These are phyloP conservation scores for Hanleya hanleyi DNA, from an alignment of 2,888 invertebrate genomes.

Conservation along the genomic window DNA sequence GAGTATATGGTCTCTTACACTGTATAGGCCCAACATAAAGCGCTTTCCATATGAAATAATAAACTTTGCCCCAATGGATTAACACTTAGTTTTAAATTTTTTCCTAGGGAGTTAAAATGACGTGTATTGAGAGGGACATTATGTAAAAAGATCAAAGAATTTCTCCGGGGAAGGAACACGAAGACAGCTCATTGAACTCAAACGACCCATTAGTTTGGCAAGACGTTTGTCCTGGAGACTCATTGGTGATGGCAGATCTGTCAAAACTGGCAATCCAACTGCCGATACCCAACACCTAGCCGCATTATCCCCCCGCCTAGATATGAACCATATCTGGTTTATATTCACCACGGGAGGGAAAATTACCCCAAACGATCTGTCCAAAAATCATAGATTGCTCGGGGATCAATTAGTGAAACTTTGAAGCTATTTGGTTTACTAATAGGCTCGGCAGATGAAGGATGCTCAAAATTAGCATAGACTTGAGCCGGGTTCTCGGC, in stretches of 20 bases:
- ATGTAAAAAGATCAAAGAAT: slow-evolving; percentile 3
- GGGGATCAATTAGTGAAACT: slow-evolving; percentile 1
- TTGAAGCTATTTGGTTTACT: slow-evolving; percentile 9
- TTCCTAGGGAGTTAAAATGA: not conserved
- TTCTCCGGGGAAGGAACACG: not conserved
- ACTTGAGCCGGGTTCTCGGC: not conserved
- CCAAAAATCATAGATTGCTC: slow-evolving; percentile 10
- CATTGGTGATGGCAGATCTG: not conserved
- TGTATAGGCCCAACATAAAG: too few relatives aligned
- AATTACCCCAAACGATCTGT: not conserved
- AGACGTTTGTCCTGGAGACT: not conserved
- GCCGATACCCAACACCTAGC: too few relatives aligned
- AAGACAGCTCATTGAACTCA: not conserved
- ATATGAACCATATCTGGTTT: slow-evolving; percentile 2
- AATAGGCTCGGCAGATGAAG: slow-evolving; percentile 3
- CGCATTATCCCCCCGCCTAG: too few relatives aligned
- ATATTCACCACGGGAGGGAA: not conserved
- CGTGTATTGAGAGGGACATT: not conserved
- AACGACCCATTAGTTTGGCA: not conserved
- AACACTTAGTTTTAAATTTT: too few relatives aligned
- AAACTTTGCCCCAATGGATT: too few relatives aligned
- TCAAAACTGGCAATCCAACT: too few relatives aligned
- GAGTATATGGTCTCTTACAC: too few relatives aligned
- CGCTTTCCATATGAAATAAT: too few relatives aligned
- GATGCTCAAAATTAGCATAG: not conserved